These are phyloP conservation scores for Neolamprologus variostigma DNA, from an alignment of 2,113 vertebrate genomes.

Conservation along the genomic window DNA sequence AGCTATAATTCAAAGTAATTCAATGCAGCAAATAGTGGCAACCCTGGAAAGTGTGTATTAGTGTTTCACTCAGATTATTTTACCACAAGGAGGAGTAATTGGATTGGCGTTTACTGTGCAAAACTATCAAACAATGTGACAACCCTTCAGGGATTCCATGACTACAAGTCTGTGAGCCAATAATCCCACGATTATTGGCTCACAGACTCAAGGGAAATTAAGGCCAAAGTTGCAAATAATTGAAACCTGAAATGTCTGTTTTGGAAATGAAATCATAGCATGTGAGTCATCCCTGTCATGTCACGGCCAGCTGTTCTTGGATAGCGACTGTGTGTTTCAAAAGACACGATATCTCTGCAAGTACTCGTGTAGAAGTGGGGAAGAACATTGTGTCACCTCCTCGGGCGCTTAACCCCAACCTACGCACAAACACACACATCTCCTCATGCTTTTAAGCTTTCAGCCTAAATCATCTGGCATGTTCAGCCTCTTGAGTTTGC, in stretches of 20 bases:
- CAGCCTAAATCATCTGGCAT: constrained; percentile 10
- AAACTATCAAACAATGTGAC: neutral
- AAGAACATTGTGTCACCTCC: neutral
- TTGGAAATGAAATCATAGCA: constrained; percentile 28
- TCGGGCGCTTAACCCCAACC: neutral
- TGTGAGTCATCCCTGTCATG: constrained; percentile 33
- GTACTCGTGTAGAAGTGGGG: neutral
- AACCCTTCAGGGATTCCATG: neutral
- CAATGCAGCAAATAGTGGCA: neutral
- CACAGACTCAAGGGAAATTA: neutral
- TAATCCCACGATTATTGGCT: neutral
- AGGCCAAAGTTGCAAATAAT: constrained; percentile 15
- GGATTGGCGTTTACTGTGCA: neutral
- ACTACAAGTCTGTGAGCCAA: neutral
- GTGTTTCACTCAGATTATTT: neutral
- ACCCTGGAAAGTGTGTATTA: neutral
- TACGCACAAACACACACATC: neutral
- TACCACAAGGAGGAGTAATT: constrained; percentile 6
- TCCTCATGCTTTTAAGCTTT: neutral
- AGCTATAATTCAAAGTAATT: neutral
- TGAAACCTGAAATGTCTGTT: constrained; percentile 12
- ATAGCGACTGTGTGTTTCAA: constrained; percentile 6
- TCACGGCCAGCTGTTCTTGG: constrained; percentile 49
- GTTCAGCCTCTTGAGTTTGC: neutral
- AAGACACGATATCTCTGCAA: neutral